Conservation (phyloP, 1,140 invertebrate genomes). For the Drosophila sp. region DNA sequence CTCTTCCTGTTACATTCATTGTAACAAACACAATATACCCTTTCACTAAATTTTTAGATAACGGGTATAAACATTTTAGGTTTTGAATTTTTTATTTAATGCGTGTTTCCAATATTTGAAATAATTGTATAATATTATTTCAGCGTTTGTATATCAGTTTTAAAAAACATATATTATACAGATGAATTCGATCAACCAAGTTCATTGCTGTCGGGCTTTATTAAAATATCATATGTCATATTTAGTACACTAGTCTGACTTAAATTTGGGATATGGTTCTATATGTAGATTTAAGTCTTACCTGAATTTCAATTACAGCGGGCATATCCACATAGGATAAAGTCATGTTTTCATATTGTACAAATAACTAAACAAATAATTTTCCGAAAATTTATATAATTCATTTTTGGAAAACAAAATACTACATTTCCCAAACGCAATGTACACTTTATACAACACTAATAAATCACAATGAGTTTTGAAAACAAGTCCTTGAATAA, state of each 20-base stretch:
- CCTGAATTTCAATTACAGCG: constrained; percentile 88
- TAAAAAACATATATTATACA: too few relatives aligned
- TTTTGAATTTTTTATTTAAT: too few relatives aligned
- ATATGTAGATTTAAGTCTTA: constrained; percentile 69
- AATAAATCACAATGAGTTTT: constrained; percentile 15
- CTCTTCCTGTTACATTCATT: too few relatives aligned
- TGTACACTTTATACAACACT: constrained; percentile 3
- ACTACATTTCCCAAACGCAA: background rate
- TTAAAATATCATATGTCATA: background rate
- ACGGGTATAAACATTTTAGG: too few relatives aligned
- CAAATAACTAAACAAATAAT: constrained; percentile 1
- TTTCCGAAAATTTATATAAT: background rate
- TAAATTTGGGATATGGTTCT: background rate
- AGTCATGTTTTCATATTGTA: constrained; percentile 85
- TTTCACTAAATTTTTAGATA: too few relatives aligned
- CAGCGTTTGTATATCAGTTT: too few relatives aligned
- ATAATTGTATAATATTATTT: too few relatives aligned
- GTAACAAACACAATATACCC: too few relatives aligned
- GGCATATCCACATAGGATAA: constrained; percentile 88
- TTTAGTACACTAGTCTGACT: background rate
- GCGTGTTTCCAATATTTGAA: too few relatives aligned
- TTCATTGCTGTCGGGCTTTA: too few relatives aligned
- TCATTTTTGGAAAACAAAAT: background rate
- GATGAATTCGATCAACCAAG: too few relatives aligned
- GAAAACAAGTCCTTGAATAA: constrained; percentile 3